Base-by-base conservation (phyloP, 2,888 invertebrate genomes). In the Portevinia maculata region DNA sequence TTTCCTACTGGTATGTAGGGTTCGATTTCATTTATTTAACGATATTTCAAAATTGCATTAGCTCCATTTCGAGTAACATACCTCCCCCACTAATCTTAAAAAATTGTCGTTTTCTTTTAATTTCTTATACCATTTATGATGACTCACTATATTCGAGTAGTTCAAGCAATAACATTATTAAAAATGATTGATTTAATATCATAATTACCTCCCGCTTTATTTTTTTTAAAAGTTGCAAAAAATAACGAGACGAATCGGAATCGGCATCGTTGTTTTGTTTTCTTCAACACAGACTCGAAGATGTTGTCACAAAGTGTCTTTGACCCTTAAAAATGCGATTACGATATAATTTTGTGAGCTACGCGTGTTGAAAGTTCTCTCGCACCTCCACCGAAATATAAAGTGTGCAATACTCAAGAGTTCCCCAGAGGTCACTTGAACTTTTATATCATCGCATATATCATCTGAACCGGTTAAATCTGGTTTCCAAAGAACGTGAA, bases 311-410 rank as follows among this genome's bases (percentile, higher is more conserved):
- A 15, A n/a, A 62, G 46, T 52, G 79, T 81, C 69, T 70, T 75
- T 70, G 75, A 75, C 59, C 79, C 55, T 48, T 37, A 52, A 55
- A 28, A 64, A 55, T 55, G 37, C 64, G 62, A 73, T 73, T 73
- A 73, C 64, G 64, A 73, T 62, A 64, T 15, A 64, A 37, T 44
- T 53, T 39, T 37, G 8, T 34, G 41, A 9, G 4, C 11, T 17
- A 9, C 11, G 9, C 44, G 8, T 13, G 15, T 39, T 46, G 59
- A n/a, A n/a, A 60, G 32, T 74, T 32, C 60, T 50, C 9, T 1
- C 9, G 9, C 15, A 44, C 44, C 44, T 64, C 30, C n/a, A 57
- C 24, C 13, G 1, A 13, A 71, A 62, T 19, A 44, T 44, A 15
- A 62, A 52, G 48, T 32, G 55, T 32, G 34, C 41, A 41, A 44